These are phyloP conservation scores for Chrysolina haemoptera DNA, from an alignment of 2,888 invertebrate species.

Conservation along the genomic window DNA sequence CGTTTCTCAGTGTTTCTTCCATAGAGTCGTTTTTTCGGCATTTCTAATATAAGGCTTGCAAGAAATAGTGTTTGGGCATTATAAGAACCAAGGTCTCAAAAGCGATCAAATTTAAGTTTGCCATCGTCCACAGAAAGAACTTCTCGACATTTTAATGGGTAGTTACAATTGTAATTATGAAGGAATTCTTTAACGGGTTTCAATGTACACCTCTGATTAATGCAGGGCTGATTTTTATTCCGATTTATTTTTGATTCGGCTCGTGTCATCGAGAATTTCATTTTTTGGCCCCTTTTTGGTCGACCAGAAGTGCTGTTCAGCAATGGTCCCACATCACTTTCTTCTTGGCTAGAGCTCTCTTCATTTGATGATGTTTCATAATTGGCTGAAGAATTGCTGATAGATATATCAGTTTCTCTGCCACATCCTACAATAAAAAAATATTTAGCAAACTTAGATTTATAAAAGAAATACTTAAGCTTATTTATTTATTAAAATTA, in stretches of 20 bases:
- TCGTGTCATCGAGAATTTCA: too few species aligned
- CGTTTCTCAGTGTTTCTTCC: slow-evolving; percentile 28
- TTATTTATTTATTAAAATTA: too few species aligned
- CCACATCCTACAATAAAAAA: too few species aligned
- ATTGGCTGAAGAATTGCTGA: too few species aligned
- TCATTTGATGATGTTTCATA: too few species aligned
- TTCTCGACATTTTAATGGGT: not conserved
- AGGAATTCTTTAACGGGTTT: not conserved
- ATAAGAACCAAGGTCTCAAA: not conserved
- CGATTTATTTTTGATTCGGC: not conserved
- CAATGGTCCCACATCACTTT: too few species aligned
- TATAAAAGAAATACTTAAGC: too few species aligned
- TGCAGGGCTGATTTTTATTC: not conserved
- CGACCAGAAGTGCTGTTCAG: too few species aligned
- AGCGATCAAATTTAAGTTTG: not conserved
- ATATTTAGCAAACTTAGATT: too few species aligned
- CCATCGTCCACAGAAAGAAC: not conserved
- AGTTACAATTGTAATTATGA: not conserved
- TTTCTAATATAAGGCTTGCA: not conserved
- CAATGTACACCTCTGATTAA: not conserved
- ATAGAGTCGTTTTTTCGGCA: slow-evolving; percentile 1
- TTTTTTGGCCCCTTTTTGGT: too few species aligned
- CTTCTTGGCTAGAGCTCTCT: too few species aligned
- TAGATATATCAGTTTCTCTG: too few species aligned
- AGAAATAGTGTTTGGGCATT: not conserved